Conservation (phyloP, 2,113 vertebrate species). For the Marmota flaviventris region DNA sequence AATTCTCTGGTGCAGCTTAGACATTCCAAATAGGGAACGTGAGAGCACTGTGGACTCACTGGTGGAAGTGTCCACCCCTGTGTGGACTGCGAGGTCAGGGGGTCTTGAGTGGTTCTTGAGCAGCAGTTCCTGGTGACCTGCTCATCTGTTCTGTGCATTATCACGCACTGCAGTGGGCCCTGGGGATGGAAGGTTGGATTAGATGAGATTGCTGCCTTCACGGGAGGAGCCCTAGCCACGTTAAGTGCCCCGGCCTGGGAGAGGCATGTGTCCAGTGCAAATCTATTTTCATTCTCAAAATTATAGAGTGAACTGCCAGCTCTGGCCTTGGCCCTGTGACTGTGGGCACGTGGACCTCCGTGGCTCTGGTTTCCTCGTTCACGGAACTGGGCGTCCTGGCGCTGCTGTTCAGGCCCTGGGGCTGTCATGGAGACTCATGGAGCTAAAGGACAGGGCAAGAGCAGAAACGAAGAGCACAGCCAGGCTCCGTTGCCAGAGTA, state of each 20-base stretch:
- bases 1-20: neutral
- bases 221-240: neutral
- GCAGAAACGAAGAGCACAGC: neutral
- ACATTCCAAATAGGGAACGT: neutral
- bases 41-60: neutral
- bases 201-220: neutral
- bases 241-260: neutral
- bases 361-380: neutral
- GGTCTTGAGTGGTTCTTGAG: neutral
- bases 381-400: neutral
- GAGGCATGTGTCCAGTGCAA: neutral
- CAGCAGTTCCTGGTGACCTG: no score
- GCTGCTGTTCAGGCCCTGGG: fast-evolving
- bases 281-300: slow-evolving; percentile 70
- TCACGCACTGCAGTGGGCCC: neutral
- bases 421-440: neutral
- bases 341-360: slow-evolving; percentile 47
- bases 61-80: neutral
- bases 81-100: neutral
- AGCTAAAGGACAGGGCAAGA: neutral
- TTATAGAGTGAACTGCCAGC: slow-evolving; percentile 10
- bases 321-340: neutral
- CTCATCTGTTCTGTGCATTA: fast-evolving
- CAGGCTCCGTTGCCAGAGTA: neutral
- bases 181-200: neutral